These are phyloP conservation scores for Halcyon leucocephala DNA, from an alignment of 2,797 vertebrate genomes.

Conservation along the genomic window DNA sequence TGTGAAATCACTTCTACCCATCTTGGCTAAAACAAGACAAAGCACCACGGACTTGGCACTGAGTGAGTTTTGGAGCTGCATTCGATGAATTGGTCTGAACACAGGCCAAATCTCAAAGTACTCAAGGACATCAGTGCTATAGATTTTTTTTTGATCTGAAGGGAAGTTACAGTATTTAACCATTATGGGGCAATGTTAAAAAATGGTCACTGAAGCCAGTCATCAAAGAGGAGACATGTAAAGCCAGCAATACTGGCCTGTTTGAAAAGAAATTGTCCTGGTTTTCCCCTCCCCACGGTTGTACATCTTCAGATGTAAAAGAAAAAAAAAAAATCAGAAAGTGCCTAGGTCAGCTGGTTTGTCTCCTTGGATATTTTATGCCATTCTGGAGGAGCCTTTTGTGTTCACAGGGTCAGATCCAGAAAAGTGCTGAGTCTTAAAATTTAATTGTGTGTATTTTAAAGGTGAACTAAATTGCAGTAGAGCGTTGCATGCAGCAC, in stretches of 20 bases:
- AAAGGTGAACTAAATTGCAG: neutral
- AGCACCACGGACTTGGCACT: neutral
- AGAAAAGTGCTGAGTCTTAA: neutral
- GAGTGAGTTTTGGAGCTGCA: neutral
- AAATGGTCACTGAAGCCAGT: neutral
- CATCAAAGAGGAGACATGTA: neutral
- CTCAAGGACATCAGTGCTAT: neutral
- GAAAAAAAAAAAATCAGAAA: neutral
- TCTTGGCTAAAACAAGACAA: neutral
- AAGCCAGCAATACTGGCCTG: neutral
- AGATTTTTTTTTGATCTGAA: constrained; percentile 14
- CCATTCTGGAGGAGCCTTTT: neutral
- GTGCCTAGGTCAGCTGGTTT: neutral
- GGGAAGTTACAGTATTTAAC: neutral
- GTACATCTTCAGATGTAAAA: neutral
- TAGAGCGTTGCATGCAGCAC: neutral
- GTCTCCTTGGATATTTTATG: neutral
- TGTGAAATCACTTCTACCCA: neutral
- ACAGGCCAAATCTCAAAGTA: neutral
- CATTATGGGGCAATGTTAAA: neutral
- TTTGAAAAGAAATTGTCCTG: neutral
- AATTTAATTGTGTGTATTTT: neutral
- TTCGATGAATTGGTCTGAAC: neutral
- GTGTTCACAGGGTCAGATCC: neutral
- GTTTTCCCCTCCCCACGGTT: neutral